A percentile compares a stretch with the other conserved stretches of the same genome.
Conservation (phyloP, 2,797 vertebrate genomes). For the Urocyon cinereoargenteus region DNA sequence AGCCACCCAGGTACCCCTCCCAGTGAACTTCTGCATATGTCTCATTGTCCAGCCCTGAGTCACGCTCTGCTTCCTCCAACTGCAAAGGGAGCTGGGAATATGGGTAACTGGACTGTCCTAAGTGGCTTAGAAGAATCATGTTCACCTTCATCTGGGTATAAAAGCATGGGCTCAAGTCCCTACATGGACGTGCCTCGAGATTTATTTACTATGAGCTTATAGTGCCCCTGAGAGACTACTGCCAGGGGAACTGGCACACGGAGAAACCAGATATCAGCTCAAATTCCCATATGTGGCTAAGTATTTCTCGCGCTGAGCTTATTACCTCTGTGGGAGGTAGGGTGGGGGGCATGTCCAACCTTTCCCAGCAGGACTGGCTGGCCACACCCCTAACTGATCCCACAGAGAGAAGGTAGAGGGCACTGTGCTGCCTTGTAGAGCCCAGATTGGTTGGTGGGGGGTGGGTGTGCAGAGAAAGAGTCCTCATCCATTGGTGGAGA, state of each 20-base stretch:
- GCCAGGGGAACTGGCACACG: background rate
- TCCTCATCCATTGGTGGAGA: background rate
- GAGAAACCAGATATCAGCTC: background rate
- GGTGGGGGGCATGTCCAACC: background rate
- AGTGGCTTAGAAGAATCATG: background rate
- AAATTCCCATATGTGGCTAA: background rate
- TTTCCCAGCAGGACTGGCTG: background rate
- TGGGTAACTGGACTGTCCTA: background rate
- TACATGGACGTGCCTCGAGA: background rate
- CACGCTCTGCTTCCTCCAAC: background rate
- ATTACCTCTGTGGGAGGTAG: background rate
- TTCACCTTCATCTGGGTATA: background rate
- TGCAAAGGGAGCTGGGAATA: background rate
- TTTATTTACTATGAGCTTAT: background rate
- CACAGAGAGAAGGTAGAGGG: background rate
- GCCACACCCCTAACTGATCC: background rate
- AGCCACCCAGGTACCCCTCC: background rate
- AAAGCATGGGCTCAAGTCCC: background rate
- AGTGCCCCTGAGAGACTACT: background rate
- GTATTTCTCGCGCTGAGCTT: background rate
- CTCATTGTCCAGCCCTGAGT: background rate
- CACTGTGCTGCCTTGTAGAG: accelerated
- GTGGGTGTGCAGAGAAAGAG: background rate
- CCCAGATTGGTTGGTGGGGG: background rate
- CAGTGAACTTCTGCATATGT: no score